Conservation (phyloP, 2,888 invertebrate genomes). For the Sericinus montela region DNA sequence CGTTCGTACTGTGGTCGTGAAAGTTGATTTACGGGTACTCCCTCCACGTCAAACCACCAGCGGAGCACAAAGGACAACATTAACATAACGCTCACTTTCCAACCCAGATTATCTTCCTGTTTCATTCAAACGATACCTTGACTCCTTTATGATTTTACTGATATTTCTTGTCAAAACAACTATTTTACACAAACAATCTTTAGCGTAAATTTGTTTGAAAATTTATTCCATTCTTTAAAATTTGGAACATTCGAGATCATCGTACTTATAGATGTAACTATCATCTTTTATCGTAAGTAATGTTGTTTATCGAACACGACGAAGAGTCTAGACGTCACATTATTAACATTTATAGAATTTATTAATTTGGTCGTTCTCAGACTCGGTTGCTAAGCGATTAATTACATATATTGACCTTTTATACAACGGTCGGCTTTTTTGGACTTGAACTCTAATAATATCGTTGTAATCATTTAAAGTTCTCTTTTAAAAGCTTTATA, state of each 20-base stretch:
- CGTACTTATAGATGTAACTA: not conserved
- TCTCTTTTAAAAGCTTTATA: not conserved
- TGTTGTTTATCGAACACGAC: conserved; percentile 5
- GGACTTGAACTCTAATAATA: conserved; percentile 10
- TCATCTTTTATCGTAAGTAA: conserved; percentile 13
- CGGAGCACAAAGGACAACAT: conserved; percentile 26
- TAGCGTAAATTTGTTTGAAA: no score
- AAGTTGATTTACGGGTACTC: conserved; percentile 59
- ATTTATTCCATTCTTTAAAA: no score
- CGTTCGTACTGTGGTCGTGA: conserved; percentile 49
- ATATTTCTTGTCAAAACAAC: no score
- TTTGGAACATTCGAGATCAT: not conserved
- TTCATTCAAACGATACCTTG: conserved; percentile 9
- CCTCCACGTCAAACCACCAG: conserved; percentile 29
- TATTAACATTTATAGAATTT: no score
- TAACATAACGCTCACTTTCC: conserved; percentile 30
- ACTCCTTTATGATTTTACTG: no score
- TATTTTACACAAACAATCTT: no score
- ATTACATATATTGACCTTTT: conserved; percentile 10
- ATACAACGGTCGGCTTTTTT: not conserved
- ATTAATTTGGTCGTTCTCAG: not conserved
- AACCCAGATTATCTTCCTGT: conserved; percentile 7
- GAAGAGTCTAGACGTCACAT: no score
- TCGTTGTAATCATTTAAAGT: no score
- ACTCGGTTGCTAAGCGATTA: conserved; percentile 14